phyloP scores from a whole-genome alignment of 2,888 invertebrate genomes.

The Trisateles emortualis region DNA sequence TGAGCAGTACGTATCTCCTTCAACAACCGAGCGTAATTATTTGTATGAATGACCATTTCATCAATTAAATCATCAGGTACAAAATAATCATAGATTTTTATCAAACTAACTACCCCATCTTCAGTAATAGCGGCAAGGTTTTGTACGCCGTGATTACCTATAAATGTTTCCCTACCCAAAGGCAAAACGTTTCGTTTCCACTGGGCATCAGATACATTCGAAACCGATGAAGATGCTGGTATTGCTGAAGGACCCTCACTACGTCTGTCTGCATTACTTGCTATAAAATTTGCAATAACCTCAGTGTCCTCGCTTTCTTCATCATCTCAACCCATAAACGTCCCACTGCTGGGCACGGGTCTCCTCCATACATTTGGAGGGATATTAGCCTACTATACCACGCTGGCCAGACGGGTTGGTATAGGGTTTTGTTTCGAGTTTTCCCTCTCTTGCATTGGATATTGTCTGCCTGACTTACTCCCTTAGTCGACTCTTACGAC shows the following conservation, averaged over 20 bases:
- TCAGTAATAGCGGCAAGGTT: slow-evolving; percentile 27
- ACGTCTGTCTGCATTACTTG: slow-evolving; percentile 11
- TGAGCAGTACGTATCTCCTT: slow-evolving; percentile 24
- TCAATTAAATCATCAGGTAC: slow-evolving; percentile 28
- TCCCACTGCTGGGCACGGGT: too few relatives aligned
- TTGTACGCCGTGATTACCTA: slow-evolving; percentile 33
- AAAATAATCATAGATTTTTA: slow-evolving; percentile 32
- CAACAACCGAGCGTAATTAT: slow-evolving; percentile 26
- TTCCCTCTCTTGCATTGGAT: too few relatives aligned
- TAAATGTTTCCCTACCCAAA: slow-evolving; percentile 28
- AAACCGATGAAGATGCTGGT: slow-evolving; percentile 14
- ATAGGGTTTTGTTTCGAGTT: too few relatives aligned
- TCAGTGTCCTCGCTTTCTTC: too few relatives aligned
- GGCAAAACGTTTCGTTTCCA: slow-evolving; percentile 26
- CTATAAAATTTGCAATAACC: slow-evolving; percentile 30
- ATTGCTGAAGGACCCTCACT: slow-evolving; percentile 8
- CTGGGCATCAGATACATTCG: slow-evolving; percentile 8
- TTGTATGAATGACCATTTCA: slow-evolving; percentile 36
- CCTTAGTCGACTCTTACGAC: too few relatives aligned
- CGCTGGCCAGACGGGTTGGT: too few relatives aligned
- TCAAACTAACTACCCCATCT: slow-evolving; percentile 26
- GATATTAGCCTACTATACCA: too few relatives aligned
- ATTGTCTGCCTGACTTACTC: too few relatives aligned
- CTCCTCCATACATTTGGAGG: too few relatives aligned
- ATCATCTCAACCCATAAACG: too few relatives aligned